Evolutionary conservation across 1,140 invertebrate genomes (phyloP).

Genomic region (Pseudomyrmex dendroicus): DNA sequence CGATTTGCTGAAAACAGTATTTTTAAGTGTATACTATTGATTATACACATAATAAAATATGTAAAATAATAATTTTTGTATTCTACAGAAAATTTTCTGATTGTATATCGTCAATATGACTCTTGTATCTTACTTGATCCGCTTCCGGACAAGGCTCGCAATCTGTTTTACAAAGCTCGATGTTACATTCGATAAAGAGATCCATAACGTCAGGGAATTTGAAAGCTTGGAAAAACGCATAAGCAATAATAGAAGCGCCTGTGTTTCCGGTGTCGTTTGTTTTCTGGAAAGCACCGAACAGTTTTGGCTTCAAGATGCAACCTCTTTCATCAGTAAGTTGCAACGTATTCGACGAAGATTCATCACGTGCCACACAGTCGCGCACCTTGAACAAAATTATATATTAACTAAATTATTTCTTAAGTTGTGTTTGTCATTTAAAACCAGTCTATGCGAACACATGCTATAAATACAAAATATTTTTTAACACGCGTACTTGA

Average conservation of each 20-base stretch:
- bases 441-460: background rate
- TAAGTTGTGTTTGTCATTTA: background rate
- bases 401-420: background rate
- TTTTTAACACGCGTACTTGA: slow-evolving; percentile 79
- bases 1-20: slow-evolving; percentile 84
- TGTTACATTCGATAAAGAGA: slow-evolving; percentile 93
- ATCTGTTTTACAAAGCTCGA: slow-evolving; percentile 93
- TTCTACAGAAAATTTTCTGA: too few relatives aligned
- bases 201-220: slow-evolving; percentile 96
- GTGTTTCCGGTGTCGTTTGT: slow-evolving; percentile 90
- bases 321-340: slow-evolving; percentile 91
- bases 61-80: too few relatives aligned
- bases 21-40: background rate
- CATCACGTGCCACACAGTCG: slow-evolving; percentile 91
- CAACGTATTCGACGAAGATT: slow-evolving; percentile 87
- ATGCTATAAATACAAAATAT: background rate
- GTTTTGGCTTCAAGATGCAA: slow-evolving; percentile 92
- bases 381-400: slow-evolving; percentile 85
- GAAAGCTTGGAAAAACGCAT: slow-evolving; percentile 93
- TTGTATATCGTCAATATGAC: background rate
- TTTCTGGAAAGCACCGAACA: slow-evolving; percentile 93
- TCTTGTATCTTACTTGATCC: slow-evolving; percentile 84
- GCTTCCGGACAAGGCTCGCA: slow-evolving; percentile 90
- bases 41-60: background rate
- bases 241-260: slow-evolving; percentile 92